A percentile compares a stretch with the other conserved stretches of the same genome.
Evolutionary conservation across 2,797 vertebrate species (phyloP).

Genomic region (Allobates femoralis): DNA sequence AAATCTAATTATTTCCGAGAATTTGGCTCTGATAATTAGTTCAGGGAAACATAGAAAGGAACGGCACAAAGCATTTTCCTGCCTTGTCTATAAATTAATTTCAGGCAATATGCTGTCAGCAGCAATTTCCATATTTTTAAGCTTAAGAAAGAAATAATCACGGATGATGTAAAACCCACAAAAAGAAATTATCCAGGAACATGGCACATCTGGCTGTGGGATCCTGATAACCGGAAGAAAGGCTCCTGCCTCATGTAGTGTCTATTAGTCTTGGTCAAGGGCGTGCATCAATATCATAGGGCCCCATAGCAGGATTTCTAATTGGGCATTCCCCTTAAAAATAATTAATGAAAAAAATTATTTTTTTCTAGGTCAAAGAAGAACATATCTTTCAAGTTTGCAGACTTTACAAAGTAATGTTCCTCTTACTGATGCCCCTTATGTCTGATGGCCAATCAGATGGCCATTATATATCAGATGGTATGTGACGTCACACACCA

Average conservation of each 20-base stretch:
- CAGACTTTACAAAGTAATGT: no score
- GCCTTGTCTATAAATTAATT: slow-evolving; percentile 81
- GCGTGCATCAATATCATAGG: no score
- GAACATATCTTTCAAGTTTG: no score
- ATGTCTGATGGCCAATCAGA: no score
- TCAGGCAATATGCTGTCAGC: slow-evolving; percentile 81
- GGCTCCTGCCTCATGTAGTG: slow-evolving; percentile 56
- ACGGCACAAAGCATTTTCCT: slow-evolving; percentile 78
- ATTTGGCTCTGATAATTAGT: slow-evolving; percentile 78
- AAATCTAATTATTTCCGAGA: slow-evolving; percentile 73
- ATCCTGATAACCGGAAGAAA: slow-evolving; percentile 56
- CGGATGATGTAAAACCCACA: slow-evolving; percentile 76
- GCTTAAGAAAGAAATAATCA: slow-evolving; percentile 69
- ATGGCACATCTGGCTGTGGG: slow-evolving; percentile 67
- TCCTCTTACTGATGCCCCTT: no score
- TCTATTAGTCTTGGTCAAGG: slow-evolving; percentile 64
- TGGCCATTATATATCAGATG: no score
- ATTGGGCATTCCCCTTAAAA: no score
- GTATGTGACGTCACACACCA: no score
- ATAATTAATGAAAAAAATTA: no score
- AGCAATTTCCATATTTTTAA: slow-evolving; percentile 82
- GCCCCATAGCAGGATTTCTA: no score
- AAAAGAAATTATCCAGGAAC: slow-evolving; percentile 73
- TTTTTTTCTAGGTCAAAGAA: no score
- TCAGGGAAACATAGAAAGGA: slow-evolving; percentile 78